Percentiles rank a stretch among this genome's conserved stretches.
Conservation (phyloP, 1,140 invertebrate genomes). For the Nebria ingens region DNA sequence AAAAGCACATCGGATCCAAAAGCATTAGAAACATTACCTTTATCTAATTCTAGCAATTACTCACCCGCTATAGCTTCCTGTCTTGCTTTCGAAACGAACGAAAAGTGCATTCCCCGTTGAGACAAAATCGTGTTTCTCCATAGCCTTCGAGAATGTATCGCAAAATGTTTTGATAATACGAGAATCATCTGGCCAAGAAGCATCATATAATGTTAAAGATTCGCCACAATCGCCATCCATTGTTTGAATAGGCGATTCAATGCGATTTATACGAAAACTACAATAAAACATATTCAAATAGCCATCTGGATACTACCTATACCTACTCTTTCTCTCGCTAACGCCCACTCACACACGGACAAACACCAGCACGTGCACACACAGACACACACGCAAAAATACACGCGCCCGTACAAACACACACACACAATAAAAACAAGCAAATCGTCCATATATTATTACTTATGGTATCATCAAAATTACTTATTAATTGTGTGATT, state of each 20-base stretch:
- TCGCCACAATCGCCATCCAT: conserved; percentile 82
- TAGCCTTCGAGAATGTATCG: conserved; percentile 80
- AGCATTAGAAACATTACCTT: no score
- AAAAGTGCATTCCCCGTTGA: conserved; percentile 76
- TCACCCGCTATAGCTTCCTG: conserved; percentile 78
- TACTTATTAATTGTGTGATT: no score
- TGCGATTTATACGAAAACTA: conserved; percentile 79
- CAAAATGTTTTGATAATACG: conserved; percentile 85
- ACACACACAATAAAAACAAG: no score
- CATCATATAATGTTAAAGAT: conserved; percentile 77
- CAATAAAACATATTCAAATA: conserved; percentile 12
- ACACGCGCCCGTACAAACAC: no score
- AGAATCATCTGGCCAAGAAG: conserved; percentile 73
- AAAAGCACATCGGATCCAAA: no score
- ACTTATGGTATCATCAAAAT: no score
- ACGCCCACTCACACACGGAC: no score
- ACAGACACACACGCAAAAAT: no score
- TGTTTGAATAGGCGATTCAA: conserved; percentile 74
- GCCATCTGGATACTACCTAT: neutral
- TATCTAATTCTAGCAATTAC: conserved; percentile 18
- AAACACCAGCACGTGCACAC: no score
- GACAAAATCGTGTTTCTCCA: conserved; percentile 86
- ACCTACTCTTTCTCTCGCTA: neutral
- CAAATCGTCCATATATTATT: no score
- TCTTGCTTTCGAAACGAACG: conserved; percentile 80